A percentile compares a stretch with the other conserved stretches of the same genome.
Evolutionary conservation across 2,888 invertebrate species (phyloP).

Genomic region (Hypena proboscidalis): DNA sequence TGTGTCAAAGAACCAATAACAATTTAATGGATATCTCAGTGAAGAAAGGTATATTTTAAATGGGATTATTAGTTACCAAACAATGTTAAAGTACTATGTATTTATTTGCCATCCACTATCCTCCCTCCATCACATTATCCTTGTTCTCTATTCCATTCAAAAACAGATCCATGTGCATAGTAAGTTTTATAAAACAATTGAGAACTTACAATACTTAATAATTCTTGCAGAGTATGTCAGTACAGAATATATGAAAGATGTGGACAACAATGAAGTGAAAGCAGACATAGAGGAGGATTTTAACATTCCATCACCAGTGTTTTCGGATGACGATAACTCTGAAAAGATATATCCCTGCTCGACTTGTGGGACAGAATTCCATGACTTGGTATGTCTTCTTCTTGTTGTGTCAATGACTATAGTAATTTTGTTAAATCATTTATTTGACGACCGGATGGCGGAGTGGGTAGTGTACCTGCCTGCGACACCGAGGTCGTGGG

Average conservation of each 20-base stretch:
- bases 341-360: conserved; percentile 63
- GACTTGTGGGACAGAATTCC: conserved; percentile 61
- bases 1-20: conserved; percentile 69
- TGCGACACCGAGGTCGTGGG: no score
- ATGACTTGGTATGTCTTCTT: conserved; percentile 61
- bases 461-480: no score
- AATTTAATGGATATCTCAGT: conserved; percentile 56
- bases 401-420: no score
- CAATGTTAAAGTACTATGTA: no score
- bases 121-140: no score
- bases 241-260: conserved; percentile 43
- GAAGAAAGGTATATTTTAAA: conserved; percentile 61
- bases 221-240: conserved; percentile 35
- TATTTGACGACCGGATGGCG: no score
- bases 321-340: conserved; percentile 60
- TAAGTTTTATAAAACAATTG: no score
- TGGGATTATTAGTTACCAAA: neutral
- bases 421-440: no score
- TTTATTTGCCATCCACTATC: no score
- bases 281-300: conserved; percentile 62
- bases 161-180: no score
- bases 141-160: no score
- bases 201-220: neutral
- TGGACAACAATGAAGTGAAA: conserved; percentile 36
- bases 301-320: conserved; percentile 63